These are phyloP conservation scores for Petaurus breviceps DNA, from an alignment of 2,113 vertebrate genomes.

Conservation along the genomic window DNA sequence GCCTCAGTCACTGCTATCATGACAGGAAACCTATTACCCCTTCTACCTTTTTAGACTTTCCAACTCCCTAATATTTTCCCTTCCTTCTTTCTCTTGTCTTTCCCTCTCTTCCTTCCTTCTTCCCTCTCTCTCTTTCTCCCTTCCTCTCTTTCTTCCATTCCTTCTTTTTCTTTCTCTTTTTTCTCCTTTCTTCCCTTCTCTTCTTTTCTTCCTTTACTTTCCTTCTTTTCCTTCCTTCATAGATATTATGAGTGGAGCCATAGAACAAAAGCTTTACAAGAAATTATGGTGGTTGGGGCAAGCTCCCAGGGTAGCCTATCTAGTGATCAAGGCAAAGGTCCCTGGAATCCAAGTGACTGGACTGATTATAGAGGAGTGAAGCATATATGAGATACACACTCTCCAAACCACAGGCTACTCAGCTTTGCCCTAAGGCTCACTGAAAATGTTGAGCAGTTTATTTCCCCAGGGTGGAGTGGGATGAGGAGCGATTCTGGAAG, in stretches of 20 bases:
- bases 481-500: neutral
- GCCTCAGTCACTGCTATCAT: neutral
- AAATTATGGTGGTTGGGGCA: neutral
- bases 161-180: neutral
- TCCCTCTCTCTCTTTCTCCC: too few relatives aligned
- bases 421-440: neutral
- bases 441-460: neutral
- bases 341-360: neutral
- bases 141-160: too few relatives aligned
- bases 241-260: neutral
- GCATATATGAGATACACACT: neutral
- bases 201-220: fast-evolving
- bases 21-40: neutral
- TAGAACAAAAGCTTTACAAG: neutral
- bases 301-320: neutral
- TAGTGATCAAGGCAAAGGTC: neutral
- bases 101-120: too few relatives aligned
- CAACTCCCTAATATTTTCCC: neutral
- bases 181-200: fast-evolving
- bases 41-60: neutral
- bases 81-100: neutral
- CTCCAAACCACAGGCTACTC: neutral
- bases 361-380: neutral
- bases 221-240: neutral
- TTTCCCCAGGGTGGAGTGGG: neutral